These are phyloP conservation scores for Zapus hudsonius DNA, from an alignment of 2,113 vertebrate genomes.

Conservation along the genomic window DNA sequence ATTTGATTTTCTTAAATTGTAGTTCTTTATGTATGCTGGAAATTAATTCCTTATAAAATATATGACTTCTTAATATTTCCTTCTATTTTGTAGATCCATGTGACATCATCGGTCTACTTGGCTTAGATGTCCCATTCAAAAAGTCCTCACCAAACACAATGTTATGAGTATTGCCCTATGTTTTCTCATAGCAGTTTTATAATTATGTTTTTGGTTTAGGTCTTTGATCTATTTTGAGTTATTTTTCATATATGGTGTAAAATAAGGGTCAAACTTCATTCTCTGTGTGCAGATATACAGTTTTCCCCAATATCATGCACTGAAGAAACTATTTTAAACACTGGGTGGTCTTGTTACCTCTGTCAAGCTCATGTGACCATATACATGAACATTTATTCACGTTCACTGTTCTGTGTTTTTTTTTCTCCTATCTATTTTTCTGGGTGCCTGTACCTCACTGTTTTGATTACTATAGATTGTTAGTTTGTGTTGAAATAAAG, in stretches of 20 bases:
- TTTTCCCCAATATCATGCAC: not conserved
- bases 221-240: not conserved
- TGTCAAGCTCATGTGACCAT: not conserved
- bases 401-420: not conserved
- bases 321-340: not conserved
- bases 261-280: not conserved
- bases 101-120: no score
- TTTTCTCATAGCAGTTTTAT: not conserved
- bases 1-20: no score
- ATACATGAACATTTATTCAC: not conserved
- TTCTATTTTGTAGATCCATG: not conserved
- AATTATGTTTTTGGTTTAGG: not conserved
- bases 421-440: not conserved
- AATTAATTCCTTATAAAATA: no score
- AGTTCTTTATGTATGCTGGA: no score
- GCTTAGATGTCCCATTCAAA: not conserved
- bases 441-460: not conserved
- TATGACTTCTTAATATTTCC: no score
- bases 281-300: not conserved
- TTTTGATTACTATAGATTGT: no score
- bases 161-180: not conserved
- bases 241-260: not conserved
- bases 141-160: not conserved
- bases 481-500: not conserved
- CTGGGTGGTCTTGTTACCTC: no score